Evolutionary conservation across 2,113 vertebrate species (phyloP).

Genomic region (Scytalopus superciliaris): DNA sequence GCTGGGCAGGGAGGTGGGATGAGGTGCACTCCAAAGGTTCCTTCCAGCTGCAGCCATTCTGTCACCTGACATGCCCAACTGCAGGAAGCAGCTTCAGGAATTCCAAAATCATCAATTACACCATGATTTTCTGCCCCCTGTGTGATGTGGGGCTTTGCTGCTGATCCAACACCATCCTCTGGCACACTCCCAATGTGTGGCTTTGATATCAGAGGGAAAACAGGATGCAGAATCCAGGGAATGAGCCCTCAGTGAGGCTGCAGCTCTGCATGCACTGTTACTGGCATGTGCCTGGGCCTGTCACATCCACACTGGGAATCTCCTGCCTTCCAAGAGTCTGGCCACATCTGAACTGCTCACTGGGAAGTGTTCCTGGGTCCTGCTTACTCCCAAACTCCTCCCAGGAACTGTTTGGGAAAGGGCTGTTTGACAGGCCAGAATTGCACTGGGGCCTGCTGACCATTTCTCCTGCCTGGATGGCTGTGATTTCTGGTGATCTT

Average conservation of each 20-base stretch:
- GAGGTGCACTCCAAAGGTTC: neutral
- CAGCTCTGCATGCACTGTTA: accelerated
- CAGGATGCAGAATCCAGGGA: neutral
- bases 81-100: neutral
- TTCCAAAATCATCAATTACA: accelerated
- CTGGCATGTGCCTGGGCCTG: accelerated
- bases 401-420: neutral
- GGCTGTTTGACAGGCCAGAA: neutral
- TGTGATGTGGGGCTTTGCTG: neutral
- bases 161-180: neutral
- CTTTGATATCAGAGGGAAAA: neutral
- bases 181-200: neutral
- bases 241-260: neutral
- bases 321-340: neutral
- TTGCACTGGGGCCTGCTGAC: neutral
- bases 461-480: no score
- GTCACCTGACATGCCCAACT: neutral
- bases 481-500: neutral
- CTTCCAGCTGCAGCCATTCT: neutral
- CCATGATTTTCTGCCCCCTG: neutral
- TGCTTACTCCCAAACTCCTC: neutral
- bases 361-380: neutral
- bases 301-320: neutral
- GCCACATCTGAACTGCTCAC: neutral
- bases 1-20: neutral